Conservation (phyloP, 2,797 vertebrate genomes). For the Lemur catta region DNA sequence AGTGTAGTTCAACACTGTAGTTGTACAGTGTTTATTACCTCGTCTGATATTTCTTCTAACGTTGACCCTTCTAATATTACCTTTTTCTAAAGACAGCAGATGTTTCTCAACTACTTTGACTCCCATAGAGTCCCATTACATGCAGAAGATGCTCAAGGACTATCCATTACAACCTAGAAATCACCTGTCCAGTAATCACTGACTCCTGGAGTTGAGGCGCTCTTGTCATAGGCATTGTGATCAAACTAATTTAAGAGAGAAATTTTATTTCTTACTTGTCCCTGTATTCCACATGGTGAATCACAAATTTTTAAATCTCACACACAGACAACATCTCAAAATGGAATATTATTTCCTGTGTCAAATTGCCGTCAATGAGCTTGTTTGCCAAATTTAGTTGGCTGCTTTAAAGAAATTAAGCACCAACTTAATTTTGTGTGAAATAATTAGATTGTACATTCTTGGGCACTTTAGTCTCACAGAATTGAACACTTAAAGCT, state of each 20-base stretch:
- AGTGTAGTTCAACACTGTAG: not conserved
- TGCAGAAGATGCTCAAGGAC: not conserved
- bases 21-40: not conserved
- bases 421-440: constrained; percentile 9
- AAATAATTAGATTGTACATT: not conserved
- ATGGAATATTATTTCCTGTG: not conserved
- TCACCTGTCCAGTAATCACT: not conserved
- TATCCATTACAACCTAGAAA: not conserved
- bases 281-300: not conserved
- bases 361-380: not conserved
- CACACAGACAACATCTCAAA: not conserved
- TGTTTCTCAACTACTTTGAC: not conserved
- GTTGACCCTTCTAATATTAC: not conserved
- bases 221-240: not conserved
- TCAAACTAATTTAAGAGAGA: not conserved
- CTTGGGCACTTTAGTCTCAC: not conserved
- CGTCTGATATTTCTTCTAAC: not conserved
- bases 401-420: not conserved
- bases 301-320: not conserved
- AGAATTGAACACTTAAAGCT: not conserved
- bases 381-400: not conserved
- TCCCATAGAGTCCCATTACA: not conserved
- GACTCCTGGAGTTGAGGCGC: not conserved
- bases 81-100: not conserved
- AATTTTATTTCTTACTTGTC: not conserved